phyloP scores from a whole-genome alignment of 2,888 invertebrate genomes.

The Cephus runcator region DNA sequence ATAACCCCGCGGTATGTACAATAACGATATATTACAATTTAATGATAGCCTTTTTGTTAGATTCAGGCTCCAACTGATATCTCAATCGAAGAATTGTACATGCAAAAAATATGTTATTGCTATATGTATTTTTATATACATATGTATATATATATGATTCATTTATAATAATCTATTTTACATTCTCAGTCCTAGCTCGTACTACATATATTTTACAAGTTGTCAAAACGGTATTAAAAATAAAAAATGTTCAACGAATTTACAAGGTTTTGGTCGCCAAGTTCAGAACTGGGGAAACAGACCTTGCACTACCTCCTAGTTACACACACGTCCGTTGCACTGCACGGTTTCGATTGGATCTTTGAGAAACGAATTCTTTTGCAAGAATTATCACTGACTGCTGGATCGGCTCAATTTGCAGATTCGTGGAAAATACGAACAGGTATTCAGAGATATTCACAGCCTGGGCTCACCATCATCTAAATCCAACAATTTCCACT shows the following conservation, averaged over 20 bases:
- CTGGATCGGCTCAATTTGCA: not conserved
- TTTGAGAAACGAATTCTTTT: not conserved
- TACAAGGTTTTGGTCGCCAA: conserved; percentile 21
- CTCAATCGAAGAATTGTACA: conserved; percentile 27
- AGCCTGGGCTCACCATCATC: conserved; percentile 37
- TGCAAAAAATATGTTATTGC: conserved; percentile 45
- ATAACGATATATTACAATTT: conserved; percentile 61
- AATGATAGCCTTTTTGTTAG: conserved; percentile 31
- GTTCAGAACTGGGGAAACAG: not conserved
- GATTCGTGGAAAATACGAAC: conserved; percentile 16
- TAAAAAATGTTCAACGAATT: conserved; percentile 42
- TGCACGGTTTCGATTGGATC: not conserved
- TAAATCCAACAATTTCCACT: not conserved
- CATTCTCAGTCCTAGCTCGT: conserved; percentile 34
- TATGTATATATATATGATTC: conserved; percentile 22
- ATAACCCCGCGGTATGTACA: conserved; percentile 62
- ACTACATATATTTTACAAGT: conserved; percentile 14
- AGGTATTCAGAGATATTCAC: conserved; percentile 45
- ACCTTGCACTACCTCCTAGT: not conserved
- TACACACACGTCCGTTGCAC: not conserved
- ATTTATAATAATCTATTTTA: conserved; percentile 30
- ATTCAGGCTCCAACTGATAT: conserved; percentile 16
- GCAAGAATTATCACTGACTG: not conserved
- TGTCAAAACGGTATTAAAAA: conserved; percentile 47
- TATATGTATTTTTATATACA: conserved; percentile 35